Percentiles rank a stretch among this genome's conserved stretches.
Evolutionary conservation across 2,797 vertebrate species (phyloP).

Genomic region (Salmo trutta): DNA sequence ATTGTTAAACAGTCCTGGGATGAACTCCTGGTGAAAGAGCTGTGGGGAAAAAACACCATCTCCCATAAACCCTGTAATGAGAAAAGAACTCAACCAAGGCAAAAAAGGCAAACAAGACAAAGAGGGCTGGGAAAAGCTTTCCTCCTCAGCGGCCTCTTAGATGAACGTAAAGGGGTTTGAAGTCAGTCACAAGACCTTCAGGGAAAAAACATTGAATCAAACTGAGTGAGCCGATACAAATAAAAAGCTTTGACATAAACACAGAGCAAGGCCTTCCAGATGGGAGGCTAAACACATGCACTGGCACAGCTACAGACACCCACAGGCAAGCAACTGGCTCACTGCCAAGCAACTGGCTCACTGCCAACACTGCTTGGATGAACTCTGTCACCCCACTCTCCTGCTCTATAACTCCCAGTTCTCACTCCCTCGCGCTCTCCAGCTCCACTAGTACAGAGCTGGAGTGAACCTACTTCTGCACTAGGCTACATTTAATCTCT

Average conservation of each 20-base stretch:
- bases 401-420: conserved; percentile 1
- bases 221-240: conserved; percentile 68
- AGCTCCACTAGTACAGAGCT: conserved; percentile 52
- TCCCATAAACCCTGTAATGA: not conserved
- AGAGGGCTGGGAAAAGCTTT: conserved; percentile 40
- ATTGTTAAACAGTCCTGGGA: no score
- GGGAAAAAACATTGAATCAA: conserved; percentile 58
- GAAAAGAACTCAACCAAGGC: not conserved
- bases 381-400: conserved; percentile 74
- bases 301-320: conserved; percentile 73
- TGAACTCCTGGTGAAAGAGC: no score
- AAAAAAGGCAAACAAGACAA: not conserved
- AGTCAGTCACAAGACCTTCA: conserved; percentile 64
- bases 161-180: conserved; percentile 57
- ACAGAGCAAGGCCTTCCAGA: conserved; percentile 74
- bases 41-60: not conserved
- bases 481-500: conserved; percentile 47
- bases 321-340: conserved; percentile 74
- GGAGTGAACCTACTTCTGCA: conserved; percentile 56
- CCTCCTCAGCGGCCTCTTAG: conserved; percentile 48
- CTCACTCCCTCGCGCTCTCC: conserved; percentile 36
- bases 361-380: conserved; percentile 70
- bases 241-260: conserved; percentile 69
- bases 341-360: conserved; percentile 72
- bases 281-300: conserved; percentile 79